Percentiles rank a stretch among this genome's conserved stretches.
phyloP scores from a whole-genome alignment of 1,140 invertebrate species.

The Pseudobourletiella spinata region DNA sequence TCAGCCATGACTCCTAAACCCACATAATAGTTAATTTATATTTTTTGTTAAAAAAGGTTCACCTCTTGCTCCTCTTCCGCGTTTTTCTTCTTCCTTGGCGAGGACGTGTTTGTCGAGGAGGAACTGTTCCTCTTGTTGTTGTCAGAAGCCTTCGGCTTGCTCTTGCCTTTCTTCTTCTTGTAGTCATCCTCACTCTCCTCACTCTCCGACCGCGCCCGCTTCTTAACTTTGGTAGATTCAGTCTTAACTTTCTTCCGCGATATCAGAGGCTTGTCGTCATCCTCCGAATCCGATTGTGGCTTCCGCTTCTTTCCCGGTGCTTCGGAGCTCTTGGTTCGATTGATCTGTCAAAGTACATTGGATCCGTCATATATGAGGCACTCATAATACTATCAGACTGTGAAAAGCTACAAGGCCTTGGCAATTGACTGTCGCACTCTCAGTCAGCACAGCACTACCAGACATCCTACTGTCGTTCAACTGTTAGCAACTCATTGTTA shows the following conservation, averaged over 20 bases:
- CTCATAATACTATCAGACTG: no score
- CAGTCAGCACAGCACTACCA: no score
- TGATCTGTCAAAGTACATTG: neutral
- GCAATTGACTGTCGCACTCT: no score
- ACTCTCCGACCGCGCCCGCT: conserved; percentile 38
- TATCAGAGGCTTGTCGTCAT: conserved; percentile 18
- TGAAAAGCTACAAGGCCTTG: no score
- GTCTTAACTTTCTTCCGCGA: conserved; percentile 18
- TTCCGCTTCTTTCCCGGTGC: conserved; percentile 13
- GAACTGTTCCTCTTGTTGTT: conserved; percentile 46
- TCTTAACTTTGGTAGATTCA: conserved; percentile 17
- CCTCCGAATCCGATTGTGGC: conserved; percentile 19
- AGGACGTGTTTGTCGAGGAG: neutral
- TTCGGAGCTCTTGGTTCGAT: conserved; percentile 1
- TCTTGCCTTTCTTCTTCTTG: conserved; percentile 44
- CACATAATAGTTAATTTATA: no score
- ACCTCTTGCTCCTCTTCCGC: conserved; percentile 29
- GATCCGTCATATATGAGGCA: no score
- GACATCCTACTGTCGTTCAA: no score
- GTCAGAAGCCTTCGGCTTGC: conserved; percentile 19
- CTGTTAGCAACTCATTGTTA: no score
- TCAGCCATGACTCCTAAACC: no score
- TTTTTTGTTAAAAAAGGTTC: no score
- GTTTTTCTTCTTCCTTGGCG: conserved; percentile 11
- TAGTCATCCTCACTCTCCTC: conserved; percentile 44